These are phyloP conservation scores for Tretioscincus oriximinensis DNA, from an alignment of 2,113 vertebrate genomes.

Conservation along the genomic window DNA sequence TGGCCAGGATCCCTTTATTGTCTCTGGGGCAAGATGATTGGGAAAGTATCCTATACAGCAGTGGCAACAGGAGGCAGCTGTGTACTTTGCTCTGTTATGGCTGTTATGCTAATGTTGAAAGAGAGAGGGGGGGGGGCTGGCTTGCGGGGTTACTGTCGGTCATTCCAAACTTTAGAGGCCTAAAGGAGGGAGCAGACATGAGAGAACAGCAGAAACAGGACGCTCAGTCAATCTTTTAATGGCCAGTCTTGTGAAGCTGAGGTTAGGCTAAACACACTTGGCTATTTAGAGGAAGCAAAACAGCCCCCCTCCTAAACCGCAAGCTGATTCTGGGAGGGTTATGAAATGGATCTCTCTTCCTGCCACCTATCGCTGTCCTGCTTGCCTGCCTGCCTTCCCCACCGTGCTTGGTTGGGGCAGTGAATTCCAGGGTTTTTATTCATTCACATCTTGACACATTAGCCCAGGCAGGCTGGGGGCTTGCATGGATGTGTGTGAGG, in stretches of 20 bases:
- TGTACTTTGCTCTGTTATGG: conserved; percentile 9
- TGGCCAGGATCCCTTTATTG: no score
- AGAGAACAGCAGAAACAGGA: neutral
- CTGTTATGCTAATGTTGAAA: conserved; percentile 64
- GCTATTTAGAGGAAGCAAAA: conserved; percentile 9
- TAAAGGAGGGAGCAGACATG: conserved; percentile 22
- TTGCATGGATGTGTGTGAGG: neutral
- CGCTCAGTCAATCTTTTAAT: neutral
- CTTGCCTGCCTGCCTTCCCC: neutral
- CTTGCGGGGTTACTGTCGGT: conserved; percentile 71
- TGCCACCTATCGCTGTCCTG: no score
- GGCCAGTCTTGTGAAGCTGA: conserved; percentile 1
- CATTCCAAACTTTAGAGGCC: conserved; percentile 50
- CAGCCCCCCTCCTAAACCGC: neutral
- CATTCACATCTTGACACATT: neutral
- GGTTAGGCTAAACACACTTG: neutral
- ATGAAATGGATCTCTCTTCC: neutral
- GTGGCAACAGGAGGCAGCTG: conserved; percentile 5
- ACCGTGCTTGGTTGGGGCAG: neutral
- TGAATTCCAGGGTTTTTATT: neutral
- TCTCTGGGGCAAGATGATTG: neutral
- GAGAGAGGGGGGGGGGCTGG: conserved; percentile 44
- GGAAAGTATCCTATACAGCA: neutral
- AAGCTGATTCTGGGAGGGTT: neutral
- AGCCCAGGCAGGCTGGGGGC: conserved; percentile 18